These are phyloP conservation scores for Ochlodes sylvanus DNA, from an alignment of 2,888 invertebrate genomes.

Conservation along the genomic window DNA sequence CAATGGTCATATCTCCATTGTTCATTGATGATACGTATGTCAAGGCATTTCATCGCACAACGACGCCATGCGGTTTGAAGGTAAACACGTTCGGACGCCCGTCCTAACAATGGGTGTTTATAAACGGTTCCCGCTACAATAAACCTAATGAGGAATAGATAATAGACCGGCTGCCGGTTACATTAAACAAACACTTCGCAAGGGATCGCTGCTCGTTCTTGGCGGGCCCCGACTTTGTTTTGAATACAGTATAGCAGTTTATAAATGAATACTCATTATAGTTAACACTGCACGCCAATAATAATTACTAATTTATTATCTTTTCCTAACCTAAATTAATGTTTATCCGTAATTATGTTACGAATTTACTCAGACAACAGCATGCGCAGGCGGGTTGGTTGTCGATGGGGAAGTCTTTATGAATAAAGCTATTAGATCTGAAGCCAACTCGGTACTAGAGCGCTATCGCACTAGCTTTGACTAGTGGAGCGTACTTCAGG, in stretches of 20 bases:
- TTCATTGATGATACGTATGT: too few species aligned
- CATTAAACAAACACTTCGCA: slow-evolving; percentile 29
- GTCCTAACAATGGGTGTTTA: slow-evolving; percentile 29
- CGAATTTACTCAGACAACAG: slow-evolving; percentile 15
- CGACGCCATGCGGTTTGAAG: slow-evolving; percentile 2
- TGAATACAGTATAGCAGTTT: too few species aligned
- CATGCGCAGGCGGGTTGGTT: not conserved
- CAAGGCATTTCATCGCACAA: too few species aligned
- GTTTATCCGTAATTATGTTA: slow-evolving; percentile 13
- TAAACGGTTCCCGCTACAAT: slow-evolving; percentile 19
- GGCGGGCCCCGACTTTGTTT: too few species aligned
- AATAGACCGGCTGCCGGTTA: slow-evolving; percentile 25
- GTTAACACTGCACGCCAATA: not conserved
- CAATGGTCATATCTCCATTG: too few species aligned
- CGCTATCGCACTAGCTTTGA: slow-evolving; percentile 3
- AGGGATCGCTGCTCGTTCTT: slow-evolving; percentile 3
- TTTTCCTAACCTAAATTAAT: too few species aligned
- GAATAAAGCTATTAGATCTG: slow-evolving; percentile 11
- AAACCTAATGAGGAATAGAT: slow-evolving; percentile 32
- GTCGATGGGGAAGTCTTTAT: not conserved
- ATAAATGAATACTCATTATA: too few species aligned
- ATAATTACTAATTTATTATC: slow-evolving; percentile 24
- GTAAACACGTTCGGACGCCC: slow-evolving; percentile 15
- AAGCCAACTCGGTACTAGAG: not conserved
- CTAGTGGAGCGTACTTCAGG: slow-evolving; percentile 9